phyloP scores from a whole-genome alignment of 2,888 invertebrate genomes.

The Drosophila ochracea region DNA sequence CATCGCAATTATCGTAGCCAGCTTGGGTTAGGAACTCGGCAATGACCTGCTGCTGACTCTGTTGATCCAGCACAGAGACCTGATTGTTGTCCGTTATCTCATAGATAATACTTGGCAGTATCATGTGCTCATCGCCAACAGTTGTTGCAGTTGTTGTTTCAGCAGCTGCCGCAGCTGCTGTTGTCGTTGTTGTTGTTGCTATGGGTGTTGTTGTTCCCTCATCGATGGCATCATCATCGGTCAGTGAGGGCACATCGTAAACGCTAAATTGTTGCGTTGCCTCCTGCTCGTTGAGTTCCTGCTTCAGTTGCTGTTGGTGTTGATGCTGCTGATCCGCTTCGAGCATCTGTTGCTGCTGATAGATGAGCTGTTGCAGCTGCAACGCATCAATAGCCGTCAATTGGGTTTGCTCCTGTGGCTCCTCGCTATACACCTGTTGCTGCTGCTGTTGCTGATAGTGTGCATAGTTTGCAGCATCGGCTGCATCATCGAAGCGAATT shows the following conservation, averaged over 20 bases:
- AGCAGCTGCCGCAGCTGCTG: slow-evolving; percentile 10
- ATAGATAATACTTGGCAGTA: slow-evolving; percentile 76
- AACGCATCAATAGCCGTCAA: slow-evolving; percentile 77
- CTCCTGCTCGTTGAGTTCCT: slow-evolving; percentile 38
- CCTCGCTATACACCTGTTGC: slow-evolving; percentile 58
- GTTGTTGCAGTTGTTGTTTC: slow-evolving; percentile 1
- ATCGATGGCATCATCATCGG: slow-evolving; percentile 60
- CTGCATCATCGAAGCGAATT: slow-evolving; percentile 76
- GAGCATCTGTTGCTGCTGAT: slow-evolving; percentile 77
- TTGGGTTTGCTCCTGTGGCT: slow-evolving; percentile 62
- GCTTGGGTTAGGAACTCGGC: slow-evolving; percentile 81
- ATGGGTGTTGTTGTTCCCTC: neutral
- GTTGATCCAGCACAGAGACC: slow-evolving; percentile 78
- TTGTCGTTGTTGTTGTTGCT: slow-evolving; percentile 7
- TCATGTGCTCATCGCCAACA: slow-evolving; percentile 68
- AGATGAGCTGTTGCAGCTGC: slow-evolving; percentile 80
- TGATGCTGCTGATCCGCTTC: slow-evolving; percentile 66
- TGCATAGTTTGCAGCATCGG: slow-evolving; percentile 56
- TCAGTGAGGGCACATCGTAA: slow-evolving; percentile 79
- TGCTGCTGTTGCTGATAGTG: slow-evolving; percentile 72
- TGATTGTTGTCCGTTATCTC: slow-evolving; percentile 78
- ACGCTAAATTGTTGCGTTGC: slow-evolving; percentile 71
- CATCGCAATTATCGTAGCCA: slow-evolving; percentile 73
- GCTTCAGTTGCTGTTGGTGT: slow-evolving; percentile 59
- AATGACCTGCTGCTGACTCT: slow-evolving; percentile 79